These are phyloP conservation scores for Eublepharis macularius DNA, from an alignment of 2,113 vertebrate species.

Conservation along the genomic window DNA sequence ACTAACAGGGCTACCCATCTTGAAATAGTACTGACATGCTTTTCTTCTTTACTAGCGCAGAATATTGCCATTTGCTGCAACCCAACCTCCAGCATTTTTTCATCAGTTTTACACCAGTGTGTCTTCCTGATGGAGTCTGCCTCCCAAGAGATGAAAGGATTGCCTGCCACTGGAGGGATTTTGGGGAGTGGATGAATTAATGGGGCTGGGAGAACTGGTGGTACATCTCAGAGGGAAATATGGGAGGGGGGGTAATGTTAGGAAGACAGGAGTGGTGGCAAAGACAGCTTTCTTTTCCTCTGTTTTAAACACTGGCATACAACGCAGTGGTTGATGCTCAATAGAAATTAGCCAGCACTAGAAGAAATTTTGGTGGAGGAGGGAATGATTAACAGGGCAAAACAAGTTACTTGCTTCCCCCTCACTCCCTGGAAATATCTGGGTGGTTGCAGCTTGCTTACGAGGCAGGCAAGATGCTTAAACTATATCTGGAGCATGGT, in stretches of 20 bases:
- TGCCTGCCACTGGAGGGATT: too few species aligned
- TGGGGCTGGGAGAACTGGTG: neutral
- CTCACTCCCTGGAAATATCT: neutral
- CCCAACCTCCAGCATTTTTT: too few species aligned
- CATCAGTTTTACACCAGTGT: too few species aligned
- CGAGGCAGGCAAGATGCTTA: neutral
- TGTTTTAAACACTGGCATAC: neutral
- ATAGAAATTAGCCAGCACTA: neutral
- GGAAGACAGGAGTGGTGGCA: neutral
- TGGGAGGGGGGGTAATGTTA: neutral
- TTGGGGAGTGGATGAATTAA: too few species aligned
- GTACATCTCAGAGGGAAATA: neutral
- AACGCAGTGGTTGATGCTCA: neutral
- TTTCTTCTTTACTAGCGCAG: too few species aligned
- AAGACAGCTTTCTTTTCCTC: neutral
- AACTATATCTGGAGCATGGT: neutral
- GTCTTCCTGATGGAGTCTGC: too few species aligned
- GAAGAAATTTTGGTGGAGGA: neutral
- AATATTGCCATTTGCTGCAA: too few species aligned
- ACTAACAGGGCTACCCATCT: too few species aligned
- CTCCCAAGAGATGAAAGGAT: too few species aligned
- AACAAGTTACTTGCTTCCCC: neutral
- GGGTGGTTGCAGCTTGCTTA: neutral
- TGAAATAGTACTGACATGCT: too few species aligned
- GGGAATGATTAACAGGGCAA: slow-evolving; percentile 18